These are phyloP conservation scores for Drosophila vallismaia DNA, from an alignment of 2,888 invertebrate species.

Conservation along the genomic window DNA sequence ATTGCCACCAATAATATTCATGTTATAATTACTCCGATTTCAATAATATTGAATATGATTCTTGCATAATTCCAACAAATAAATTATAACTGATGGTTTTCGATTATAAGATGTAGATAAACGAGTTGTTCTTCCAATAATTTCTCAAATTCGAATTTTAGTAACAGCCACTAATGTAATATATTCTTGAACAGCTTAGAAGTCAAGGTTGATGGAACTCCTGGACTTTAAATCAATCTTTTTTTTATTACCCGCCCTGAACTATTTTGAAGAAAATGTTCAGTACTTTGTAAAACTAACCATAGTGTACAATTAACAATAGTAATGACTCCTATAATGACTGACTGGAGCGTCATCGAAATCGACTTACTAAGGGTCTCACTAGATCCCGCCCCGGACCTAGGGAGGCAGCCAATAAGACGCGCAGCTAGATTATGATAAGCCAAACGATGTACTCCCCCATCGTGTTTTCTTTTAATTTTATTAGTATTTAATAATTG, in stretches of 20 bases:
- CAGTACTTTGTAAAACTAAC: conserved; percentile 92
- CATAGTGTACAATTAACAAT: too few relatives aligned
- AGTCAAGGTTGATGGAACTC: conserved; percentile 88
- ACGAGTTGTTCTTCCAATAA: conserved; percentile 86
- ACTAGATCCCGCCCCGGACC: too few relatives aligned
- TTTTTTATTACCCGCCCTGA: conserved; percentile 87
- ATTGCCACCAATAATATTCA: conserved; percentile 88
- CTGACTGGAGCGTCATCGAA: too few relatives aligned
- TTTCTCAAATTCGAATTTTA: conserved; percentile 87
- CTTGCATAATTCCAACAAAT: conserved; percentile 86
- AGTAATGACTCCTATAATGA: too few relatives aligned
- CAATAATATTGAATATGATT: conserved; percentile 86
- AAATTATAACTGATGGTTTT: conserved; percentile 84
- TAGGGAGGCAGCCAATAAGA: too few relatives aligned
- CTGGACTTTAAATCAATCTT: conserved; percentile 87
- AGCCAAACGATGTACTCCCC: too few relatives aligned
- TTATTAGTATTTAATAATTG: too few relatives aligned
- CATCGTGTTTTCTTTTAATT: too few relatives aligned
- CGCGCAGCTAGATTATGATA: too few relatives aligned
- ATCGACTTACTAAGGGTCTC: too few relatives aligned
- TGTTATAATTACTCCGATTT: conserved; percentile 88
- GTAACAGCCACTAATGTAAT: conserved; percentile 87
- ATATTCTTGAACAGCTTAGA: conserved; percentile 88
- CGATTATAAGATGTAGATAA: conserved; percentile 88
- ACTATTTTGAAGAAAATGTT: conserved; percentile 90